Base-by-base conservation (phyloP, 2,797 vertebrate species). In the Gallinago stenura region DNA sequence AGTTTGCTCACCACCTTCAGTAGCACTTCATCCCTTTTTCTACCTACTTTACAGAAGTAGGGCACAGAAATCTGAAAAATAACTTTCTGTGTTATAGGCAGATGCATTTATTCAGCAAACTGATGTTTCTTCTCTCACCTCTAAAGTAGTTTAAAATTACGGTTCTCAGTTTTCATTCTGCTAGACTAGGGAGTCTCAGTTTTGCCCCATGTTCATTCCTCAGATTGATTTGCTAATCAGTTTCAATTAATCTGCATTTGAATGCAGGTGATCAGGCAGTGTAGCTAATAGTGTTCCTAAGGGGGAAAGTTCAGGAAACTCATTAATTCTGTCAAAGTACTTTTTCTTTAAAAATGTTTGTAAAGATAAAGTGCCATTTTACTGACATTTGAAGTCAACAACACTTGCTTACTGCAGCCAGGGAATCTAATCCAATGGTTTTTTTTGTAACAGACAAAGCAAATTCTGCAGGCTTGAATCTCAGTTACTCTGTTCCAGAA, bases 361-460 rank as follows among this genome's bases (percentile, higher is more conserved):
- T 78, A 8, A 76, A 83, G 14, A 4, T 78, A 17, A 61, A 76
- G 25, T 10, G 6, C 24, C 10, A 5, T 87, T 80, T 89, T 64
- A 57, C 35, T 80, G 51, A 37, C 33, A 8, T 31, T 62, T 58
- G 10, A 79, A 60, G 35, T 81, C 56, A 90, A 37, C 20, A 31
- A 5, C 11, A 21, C 28, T 54, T 73, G 28, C 4, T 68, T 83
- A 33, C 21, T 78, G 64, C 39, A 76, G 33, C n/a, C 37, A 19
- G 14, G 12, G 25, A 43, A 68, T 37, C 16, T 57, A 48, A 46
- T 45, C 3, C 64, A 51, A 0, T n/a, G 0, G 0, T 1, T 18
- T 41, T 41, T 41, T 72, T 81, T n/a, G 28, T 50, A 61, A 30
- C 1, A 28, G 31, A 64, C 12, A 54, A 58, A 58, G 10, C 25